A percentile compares a stretch with the other conserved stretches of the same genome.
phyloP scores from a whole-genome alignment of 1,140 invertebrate species.

The Lasaia peninsularis region DNA sequence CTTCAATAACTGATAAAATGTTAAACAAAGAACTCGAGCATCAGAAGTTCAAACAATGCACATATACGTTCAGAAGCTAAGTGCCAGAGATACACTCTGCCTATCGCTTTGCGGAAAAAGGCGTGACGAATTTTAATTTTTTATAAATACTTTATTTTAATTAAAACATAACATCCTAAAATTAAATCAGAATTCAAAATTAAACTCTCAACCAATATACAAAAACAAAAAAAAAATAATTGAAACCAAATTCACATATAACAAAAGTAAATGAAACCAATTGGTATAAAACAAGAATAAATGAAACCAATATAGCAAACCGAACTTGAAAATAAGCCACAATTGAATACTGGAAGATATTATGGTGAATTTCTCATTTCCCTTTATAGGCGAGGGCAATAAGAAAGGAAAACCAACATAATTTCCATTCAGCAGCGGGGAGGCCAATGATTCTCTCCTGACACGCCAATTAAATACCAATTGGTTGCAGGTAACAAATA shows the following conservation, averaged over 20 bases:
- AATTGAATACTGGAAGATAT: constrained; percentile 9
- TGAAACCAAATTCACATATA: too few relatives aligned
- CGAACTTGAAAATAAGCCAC: constrained; percentile 1
- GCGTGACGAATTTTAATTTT: too few relatives aligned
- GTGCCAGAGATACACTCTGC: too few relatives aligned
- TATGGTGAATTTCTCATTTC: constrained; percentile 12
- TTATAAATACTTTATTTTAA: too few relatives aligned
- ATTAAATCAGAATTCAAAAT: too few relatives aligned
- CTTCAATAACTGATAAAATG: background rate
- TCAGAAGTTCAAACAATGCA: background rate
- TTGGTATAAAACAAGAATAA: too few relatives aligned
- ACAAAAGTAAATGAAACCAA: too few relatives aligned
- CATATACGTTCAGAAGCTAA: too few relatives aligned
- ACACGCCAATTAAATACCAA: constrained; percentile 65
- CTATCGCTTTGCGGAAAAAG: too few relatives aligned
- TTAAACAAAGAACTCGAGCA: background rate
- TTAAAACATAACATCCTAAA: too few relatives aligned
- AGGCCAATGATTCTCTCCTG: constrained; percentile 36
- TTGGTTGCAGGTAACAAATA: constrained; percentile 58
- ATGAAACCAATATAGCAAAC: background rate
- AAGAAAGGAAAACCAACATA: constrained; percentile 33
- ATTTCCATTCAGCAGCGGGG: constrained; percentile 38
- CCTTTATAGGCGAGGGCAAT: constrained; percentile 13
- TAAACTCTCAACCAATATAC: too few relatives aligned
- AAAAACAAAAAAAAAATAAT: too few relatives aligned